Evolutionary conservation across 2,797 vertebrate species (phyloP), one percentile per base, ranked within the genome.

Genomic region (Diceros bicornis): DNA sequence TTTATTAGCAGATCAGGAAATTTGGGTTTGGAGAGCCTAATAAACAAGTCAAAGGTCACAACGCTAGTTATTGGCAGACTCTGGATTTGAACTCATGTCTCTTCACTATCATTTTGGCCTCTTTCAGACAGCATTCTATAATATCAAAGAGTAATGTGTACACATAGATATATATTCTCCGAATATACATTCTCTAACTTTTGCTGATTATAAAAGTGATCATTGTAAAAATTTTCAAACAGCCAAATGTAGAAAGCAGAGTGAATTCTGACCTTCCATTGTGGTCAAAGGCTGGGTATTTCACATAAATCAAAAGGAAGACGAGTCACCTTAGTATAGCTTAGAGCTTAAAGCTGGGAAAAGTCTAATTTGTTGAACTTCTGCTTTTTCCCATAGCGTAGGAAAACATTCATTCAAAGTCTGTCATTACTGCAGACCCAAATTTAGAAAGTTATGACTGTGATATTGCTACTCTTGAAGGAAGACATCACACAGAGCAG

Each of bases 401-500:
- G 91, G 68, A 96, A 97, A 93, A 72, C 90, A 96, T 94, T 95
- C 71, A 96, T 97, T 97, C 95, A 92, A 97, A 96, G 94, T 94
- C 90, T 98, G 82, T 97, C 95, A 98, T 97, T 96, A 96, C 93
- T 83, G 94, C 29, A 97, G 91, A 91, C 77, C 85, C 95, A 97
- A 97, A 97, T 97, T 98, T 97, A 97, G 96, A 94, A 97, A 97
- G 97, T 96, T 97, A 95, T 94, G 94, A 37, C 93, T 97, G 34
- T 95, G 96, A 92, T 97, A 97, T 97, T 97, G 91, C 94, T 92
- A 86, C 85, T 95, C 82, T 93, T 83, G 68, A 86, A 96, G 96
- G 82, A 97, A 97, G 92, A 96, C 59, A 97, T 97, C 97, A 97
- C 78, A 96, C 95, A 96, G 97, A 90, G 82, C 68, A 97, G 90